Percentiles rank a stretch among this genome's conserved stretches.
Conservation (phyloP, 2,888 invertebrate species). For the Altica lythri region DNA sequence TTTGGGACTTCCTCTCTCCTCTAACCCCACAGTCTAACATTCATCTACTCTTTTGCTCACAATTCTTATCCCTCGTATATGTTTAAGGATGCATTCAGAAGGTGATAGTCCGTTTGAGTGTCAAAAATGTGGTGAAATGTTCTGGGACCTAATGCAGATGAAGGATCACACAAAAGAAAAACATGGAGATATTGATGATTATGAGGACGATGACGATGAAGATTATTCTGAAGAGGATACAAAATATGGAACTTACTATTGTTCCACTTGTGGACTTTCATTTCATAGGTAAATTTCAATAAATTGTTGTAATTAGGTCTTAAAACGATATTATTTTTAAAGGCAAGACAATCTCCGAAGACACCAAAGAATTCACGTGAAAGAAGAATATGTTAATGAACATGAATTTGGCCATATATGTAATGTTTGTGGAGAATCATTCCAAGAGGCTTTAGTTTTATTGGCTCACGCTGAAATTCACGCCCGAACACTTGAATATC, state of each 20-base stretch:
- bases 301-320: background rate
- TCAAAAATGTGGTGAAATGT: conserved; percentile 79
- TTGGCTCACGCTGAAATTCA: conserved; percentile 81
- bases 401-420: conserved; percentile 68
- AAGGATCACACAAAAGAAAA: conserved; percentile 66
- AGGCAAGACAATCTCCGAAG: conserved; percentile 74
- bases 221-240: conserved; percentile 64
- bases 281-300: conserved; percentile 73
- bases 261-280: conserved; percentile 77
- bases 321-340: conserved; percentile 20
- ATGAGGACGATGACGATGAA: conserved; percentile 58
- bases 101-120: conserved; percentile 79
- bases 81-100: conserved; percentile 30
- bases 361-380: conserved; percentile 61
- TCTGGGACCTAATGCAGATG: conserved; percentile 69
- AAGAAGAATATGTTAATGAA: conserved; percentile 57
- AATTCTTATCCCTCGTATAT: no score
- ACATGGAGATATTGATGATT: conserved; percentile 58
- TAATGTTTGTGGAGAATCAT: conserved; percentile 79
- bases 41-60: no score
- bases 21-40: no score
- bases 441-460: conserved; percentile 75
- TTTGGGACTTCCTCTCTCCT: no score
- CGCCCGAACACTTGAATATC: conserved; percentile 64
- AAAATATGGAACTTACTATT: conserved; percentile 64